Evolutionary conservation across 2,113 vertebrate species (phyloP).

Genomic region (Amblyopsis rosae): DNA sequence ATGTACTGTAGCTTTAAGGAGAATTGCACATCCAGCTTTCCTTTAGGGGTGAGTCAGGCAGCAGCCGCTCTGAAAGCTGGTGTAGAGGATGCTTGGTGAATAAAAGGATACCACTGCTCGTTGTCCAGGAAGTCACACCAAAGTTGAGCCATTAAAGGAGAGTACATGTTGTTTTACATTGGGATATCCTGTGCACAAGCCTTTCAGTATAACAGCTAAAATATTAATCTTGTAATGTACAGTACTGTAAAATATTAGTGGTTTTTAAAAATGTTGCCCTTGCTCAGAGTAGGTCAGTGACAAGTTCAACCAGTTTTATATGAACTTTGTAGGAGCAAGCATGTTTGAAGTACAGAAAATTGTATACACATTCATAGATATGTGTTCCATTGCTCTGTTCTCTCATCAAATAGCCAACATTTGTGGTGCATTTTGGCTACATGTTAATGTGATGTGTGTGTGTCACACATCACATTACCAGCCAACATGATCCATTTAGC

Average conservation of each 20-base stretch:
- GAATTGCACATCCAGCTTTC: not conserved
- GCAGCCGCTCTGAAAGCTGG: conserved; percentile 12
- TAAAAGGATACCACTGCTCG: conserved; percentile 50
- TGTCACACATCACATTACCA: not conserved
- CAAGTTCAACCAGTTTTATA: too few species aligned
- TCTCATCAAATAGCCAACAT: conserved; percentile 35
- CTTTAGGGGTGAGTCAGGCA: conserved; percentile 32
- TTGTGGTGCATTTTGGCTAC: not conserved
- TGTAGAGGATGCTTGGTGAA: conserved; percentile 53
- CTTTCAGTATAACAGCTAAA: conserved; percentile 25
- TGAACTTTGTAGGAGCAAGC: not conserved
- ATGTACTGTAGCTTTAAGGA: not conserved
- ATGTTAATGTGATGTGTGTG: not conserved
- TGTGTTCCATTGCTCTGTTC: conserved; percentile 14
- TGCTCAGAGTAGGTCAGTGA: not conserved
- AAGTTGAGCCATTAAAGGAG: conserved; percentile 51
- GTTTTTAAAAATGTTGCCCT: not conserved
- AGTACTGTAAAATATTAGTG: not conserved
- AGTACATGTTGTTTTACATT: conserved; percentile 40
- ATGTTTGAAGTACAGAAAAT: conserved; percentile 42
- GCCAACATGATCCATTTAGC: not conserved
- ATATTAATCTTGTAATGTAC: not conserved
- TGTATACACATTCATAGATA: conserved; percentile 22
- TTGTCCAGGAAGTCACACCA: conserved; percentile 59
- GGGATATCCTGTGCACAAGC: conserved; percentile 57